Conservation (phyloP, 2,888 invertebrate genomes). For the Clepsis dumicolana region DNA sequence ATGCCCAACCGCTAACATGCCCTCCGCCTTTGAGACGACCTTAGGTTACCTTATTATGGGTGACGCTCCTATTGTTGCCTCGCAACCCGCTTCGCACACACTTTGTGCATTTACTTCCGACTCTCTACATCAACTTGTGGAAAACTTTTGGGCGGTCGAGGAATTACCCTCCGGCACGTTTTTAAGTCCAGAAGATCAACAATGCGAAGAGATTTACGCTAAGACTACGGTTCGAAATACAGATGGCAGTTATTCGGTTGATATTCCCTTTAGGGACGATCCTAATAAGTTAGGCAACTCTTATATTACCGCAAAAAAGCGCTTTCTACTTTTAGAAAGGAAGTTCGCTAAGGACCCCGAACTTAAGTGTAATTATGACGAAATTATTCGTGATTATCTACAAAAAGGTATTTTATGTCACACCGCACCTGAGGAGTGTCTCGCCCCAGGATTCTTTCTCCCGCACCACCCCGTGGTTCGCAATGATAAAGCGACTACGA, state of each 20-base stretch:
- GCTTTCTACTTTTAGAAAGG: not conserved
- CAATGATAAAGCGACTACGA: too few species aligned
- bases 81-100: conserved; percentile 7
- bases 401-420: too few species aligned
- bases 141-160: conserved; percentile 27
- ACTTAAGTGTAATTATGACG: not conserved
- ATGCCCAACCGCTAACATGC: conserved; percentile 6
- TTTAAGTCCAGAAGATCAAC: conserved; percentile 32
- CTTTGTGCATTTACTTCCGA: conserved; percentile 27
- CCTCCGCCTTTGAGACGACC: conserved; percentile 32
- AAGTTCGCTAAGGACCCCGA: not conserved
- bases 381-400: too few species aligned
- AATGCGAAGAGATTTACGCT: conserved; percentile 2
- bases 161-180: conserved; percentile 19
- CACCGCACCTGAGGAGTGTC: too few species aligned
- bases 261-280: conserved; percentile 28
- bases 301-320: not conserved
- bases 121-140: conserved; percentile 22
- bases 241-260: conserved; percentile 29
- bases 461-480: too few species aligned
- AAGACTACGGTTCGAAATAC: conserved; percentile 16
- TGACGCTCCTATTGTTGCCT: too few species aligned
- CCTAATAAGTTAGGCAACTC: conserved; percentile 26
- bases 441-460: too few species aligned
- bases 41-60: conserved; percentile 28